phyloP scores from a whole-genome alignment of 1,140 invertebrate species.

The Saccostrea cuccullata region DNA sequence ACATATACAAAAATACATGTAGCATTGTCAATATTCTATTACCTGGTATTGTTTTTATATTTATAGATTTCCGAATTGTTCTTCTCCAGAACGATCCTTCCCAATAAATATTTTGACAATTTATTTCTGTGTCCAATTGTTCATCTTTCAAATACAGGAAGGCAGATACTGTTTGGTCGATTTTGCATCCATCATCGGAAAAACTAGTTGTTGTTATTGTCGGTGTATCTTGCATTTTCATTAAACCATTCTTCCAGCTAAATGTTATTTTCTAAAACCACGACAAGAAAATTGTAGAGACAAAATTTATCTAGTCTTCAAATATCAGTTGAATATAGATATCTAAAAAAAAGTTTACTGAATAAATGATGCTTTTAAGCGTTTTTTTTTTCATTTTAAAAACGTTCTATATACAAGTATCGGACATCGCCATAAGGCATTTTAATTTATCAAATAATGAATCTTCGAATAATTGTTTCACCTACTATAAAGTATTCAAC shows the following conservation, averaged over 20 bases:
- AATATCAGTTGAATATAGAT: no score
- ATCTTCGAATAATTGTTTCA: no score
- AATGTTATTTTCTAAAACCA: not conserved
- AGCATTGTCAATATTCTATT: not conserved
- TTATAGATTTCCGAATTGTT: not conserved
- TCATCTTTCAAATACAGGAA: not conserved
- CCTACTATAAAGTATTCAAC: no score
- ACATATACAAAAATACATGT: no score
- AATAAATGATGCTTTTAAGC: no score
- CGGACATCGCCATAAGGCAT: no score
- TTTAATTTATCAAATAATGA: no score
- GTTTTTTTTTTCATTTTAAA: no score
- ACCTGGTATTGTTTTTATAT: not conserved
- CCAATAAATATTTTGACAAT: not conserved
- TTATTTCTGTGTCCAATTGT: not conserved
- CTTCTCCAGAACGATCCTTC: no score
- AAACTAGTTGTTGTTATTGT: not conserved
- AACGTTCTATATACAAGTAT: no score
- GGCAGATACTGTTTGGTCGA: not conserved
- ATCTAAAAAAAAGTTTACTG: no score
- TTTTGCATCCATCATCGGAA: not conserved
- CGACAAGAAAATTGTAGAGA: not conserved
- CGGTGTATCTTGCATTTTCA: not conserved
- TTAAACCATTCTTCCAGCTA: not conserved
- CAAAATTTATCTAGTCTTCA: not conserved